Base-by-base conservation (phyloP, 1,140 invertebrate genomes). In the Coelopa frigida region DNA sequence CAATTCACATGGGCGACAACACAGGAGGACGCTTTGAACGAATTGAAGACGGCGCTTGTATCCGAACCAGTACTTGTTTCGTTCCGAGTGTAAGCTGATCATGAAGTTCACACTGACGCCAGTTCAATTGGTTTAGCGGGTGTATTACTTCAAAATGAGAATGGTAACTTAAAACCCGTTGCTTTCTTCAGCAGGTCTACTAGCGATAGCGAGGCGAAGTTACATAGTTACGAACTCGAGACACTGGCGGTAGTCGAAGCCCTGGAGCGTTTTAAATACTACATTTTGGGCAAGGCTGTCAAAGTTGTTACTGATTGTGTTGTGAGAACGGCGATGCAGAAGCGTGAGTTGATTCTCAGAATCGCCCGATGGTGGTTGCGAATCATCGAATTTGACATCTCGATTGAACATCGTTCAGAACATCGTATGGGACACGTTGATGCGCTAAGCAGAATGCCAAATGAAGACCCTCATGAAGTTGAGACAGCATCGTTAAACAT, bases 201-300 rank as follows among this genome's bases (percentile, higher is more conserved):
- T 23, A 44, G 23, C 18, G 8, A 14, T 17, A 26, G 43, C 3
- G 58, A 70, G 55, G 20, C 50, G 35, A 58, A 57, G 12, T 59
- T 52, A 27, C 51, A 50, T 4, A 55, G 60, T 44, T 71, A 70
- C 50, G 61, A 70, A 29, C 40, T 71, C 1, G 43, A 50, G 22
- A 21, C 26, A 7, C 18, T 50, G n/a, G 49, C 31, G 14, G 22
- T 46, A 1, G 44, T 50, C 8, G 48, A 45, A 36, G 11, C 29
- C 11, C 17, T 50, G 5, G 38, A 50, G n/a, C 27, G 38, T 15
- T 46, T 46, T 24, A 24, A 65, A 17, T 20, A 51, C 15, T 74
- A 75, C 40, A 43, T 74, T 1, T 46, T 63, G 15, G 71, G 66
- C 6, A 61, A 58, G 26, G 12, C 56, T 20, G 69, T 71, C 44